A percentile compares a stretch with the other conserved stretches of the same genome.
Conservation (phyloP, 2,797 vertebrate genomes). For the Crenichthys baileyi region DNA sequence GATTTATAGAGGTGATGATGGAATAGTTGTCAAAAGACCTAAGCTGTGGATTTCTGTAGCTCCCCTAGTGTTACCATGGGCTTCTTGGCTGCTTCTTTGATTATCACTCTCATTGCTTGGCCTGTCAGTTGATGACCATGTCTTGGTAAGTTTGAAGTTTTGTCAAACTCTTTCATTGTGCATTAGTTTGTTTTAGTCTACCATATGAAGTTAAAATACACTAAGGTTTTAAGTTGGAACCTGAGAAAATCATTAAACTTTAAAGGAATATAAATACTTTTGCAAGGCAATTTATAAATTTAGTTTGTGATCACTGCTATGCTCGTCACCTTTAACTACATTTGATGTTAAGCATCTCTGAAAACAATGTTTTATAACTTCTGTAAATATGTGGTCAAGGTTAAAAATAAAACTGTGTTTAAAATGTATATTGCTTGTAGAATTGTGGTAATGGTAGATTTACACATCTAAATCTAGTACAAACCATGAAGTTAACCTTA, state of each 20-base stretch:
- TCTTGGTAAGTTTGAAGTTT: not conserved
- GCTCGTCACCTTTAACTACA: not conserved
- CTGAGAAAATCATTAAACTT: not conserved
- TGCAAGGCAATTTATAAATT: not conserved
- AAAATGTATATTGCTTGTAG: not conserved
- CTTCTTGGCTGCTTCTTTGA: not conserved
- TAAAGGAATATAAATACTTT: not conserved
- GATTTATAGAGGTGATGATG: not conserved
- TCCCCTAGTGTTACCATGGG: not conserved
- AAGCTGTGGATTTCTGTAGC: not conserved
- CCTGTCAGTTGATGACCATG: not conserved
- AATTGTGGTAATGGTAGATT: constrained; percentile 1
- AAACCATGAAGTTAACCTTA: constrained; percentile 1
- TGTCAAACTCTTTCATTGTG: not conserved
- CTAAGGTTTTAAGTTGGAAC: not conserved
- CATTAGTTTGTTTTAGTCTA: not conserved
- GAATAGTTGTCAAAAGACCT: not conserved
- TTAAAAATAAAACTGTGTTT: not conserved
- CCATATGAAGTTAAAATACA: not conserved
- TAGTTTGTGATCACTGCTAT: not conserved
- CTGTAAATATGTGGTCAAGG: constrained; percentile 8
- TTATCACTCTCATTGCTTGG: not conserved
- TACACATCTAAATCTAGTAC: constrained; percentile 19
- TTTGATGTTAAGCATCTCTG: not conserved
- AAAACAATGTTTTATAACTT: not conserved